Evolutionary conservation across 1,140 invertebrate genomes (phyloP), one percentile per base, ranked within the genome.

Genomic region (Archivesica marissinica): DNA sequence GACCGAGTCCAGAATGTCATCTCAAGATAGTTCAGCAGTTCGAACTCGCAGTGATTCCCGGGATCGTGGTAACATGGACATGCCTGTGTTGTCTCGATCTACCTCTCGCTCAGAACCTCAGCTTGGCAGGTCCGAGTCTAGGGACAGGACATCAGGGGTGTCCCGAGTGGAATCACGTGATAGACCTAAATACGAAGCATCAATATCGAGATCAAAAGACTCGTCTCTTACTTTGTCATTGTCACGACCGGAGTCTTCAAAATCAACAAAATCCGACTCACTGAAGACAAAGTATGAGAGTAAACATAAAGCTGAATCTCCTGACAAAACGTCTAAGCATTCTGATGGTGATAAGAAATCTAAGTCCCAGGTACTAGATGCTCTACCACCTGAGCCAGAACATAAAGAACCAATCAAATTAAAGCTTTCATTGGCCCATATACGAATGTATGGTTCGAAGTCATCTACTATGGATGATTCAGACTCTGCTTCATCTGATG

Each of bases 331-430:
- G 41, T 74, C 80, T 0, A 74, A 74, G 15, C 15, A 44, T 59
- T 75, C 80, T n/a, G 70, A 83, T 33, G 23, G 47, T 59, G 80
- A 83, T 4, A 83, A 83, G 39, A 81, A 81, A 72, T 20, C 64
- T 54, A 74, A 59, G 30, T 33, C 68, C 25, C 56, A 35, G 20
- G 56, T 79, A 6, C 30, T 70, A 39, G 61, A 81, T 54, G 39
- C 39, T 20, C 64, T 47, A 20, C 39, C 78, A 20, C 35, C 28
- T 35, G 82, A 85, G 50, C 82, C 72, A n/a, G 82, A 77, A 38
- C 82, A 85, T 56, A 85, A 85, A 50, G 78, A 72, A 39, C 82
- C 82, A 23, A 85, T 85, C 39, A 85, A 70, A 56, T 38, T 85
- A 28, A 85, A 85, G 64, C 74, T 85, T 33, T 85, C 82, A n/a